Evolutionary conservation across 2,113 vertebrate genomes (phyloP).

Genomic region (Colaptes auratus): DNA sequence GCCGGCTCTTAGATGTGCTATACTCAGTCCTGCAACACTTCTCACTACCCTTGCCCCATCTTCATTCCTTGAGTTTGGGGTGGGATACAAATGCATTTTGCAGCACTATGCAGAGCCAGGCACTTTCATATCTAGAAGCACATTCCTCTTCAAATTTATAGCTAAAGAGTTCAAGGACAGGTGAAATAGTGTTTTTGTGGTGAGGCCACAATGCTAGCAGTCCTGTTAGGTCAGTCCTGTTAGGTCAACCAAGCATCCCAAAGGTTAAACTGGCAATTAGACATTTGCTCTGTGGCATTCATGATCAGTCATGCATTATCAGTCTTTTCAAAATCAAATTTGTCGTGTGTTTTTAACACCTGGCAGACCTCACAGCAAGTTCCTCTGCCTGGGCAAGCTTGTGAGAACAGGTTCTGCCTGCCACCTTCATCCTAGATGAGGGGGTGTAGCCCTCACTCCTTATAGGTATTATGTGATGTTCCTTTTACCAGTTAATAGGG

Average conservation of each 20-base stretch:
- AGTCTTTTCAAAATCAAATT: not conserved
- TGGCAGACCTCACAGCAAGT: not conserved
- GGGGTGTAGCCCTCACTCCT: not conserved
- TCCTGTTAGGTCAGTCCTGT: not conserved
- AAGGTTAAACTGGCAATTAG: not conserved
- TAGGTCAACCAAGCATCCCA: not conserved
- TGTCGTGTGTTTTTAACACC: not conserved
- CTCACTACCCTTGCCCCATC: not conserved
- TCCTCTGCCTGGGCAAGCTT: not conserved
- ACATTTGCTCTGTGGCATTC: not conserved
- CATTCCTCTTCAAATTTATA: not conserved
- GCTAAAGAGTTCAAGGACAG: not conserved
- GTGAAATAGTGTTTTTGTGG: not conserved
- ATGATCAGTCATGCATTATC: not conserved
- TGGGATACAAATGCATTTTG: not conserved
- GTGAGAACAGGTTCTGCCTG: not conserved
- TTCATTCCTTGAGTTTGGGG: not conserved
- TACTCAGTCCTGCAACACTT: accelerated
- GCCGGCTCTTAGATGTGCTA: not conserved
- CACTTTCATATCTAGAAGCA: not conserved
- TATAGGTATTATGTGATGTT: not conserved
- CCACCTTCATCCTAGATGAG: not conserved
- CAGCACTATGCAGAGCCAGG: not conserved
- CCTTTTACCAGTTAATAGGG: not conserved
- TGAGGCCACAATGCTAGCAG: not conserved